A percentile compares a stretch with the other conserved stretches of the same genome.
Evolutionary conservation across 1,140 invertebrate genomes (phyloP).

Genomic region (Magallana ariakensis): DNA sequence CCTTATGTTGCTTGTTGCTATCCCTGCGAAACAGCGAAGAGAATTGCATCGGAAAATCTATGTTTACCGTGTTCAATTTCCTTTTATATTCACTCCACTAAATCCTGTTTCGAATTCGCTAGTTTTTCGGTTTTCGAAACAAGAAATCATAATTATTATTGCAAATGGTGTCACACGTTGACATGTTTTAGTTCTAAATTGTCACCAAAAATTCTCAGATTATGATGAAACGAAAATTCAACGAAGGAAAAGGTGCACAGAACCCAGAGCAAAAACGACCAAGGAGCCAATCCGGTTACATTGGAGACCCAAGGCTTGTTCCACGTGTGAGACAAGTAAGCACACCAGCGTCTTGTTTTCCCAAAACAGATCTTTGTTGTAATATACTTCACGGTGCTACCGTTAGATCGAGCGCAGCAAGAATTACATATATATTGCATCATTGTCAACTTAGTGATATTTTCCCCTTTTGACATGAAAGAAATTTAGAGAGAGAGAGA

Average conservation of each 20-base stretch:
- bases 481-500: no score
- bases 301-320: conserved; percentile 25
- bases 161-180: neutral
- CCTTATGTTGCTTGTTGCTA: no score
- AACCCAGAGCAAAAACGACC: neutral
- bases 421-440: no score
- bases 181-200: neutral
- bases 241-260: conserved; percentile 4
- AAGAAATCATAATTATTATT: no score
- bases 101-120: conserved; percentile 8
- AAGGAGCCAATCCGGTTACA: neutral
- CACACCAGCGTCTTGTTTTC: neutral
- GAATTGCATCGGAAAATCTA: neutral
- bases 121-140: neutral
- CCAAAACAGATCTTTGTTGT: no score
- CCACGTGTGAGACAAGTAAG: conserved; percentile 17
- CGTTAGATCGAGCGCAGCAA: no score
- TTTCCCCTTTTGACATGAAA: no score
- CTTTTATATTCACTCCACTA: neutral
- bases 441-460: no score
- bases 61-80: neutral
- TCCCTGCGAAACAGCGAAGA: no score
- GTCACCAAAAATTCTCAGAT: neutral
- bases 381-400: no score
- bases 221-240: conserved; percentile 40